Percentiles rank a stretch among this genome's conserved stretches.
Evolutionary conservation across 1,140 invertebrate species (phyloP).

Genomic region (Aphis gossypii): DNA sequence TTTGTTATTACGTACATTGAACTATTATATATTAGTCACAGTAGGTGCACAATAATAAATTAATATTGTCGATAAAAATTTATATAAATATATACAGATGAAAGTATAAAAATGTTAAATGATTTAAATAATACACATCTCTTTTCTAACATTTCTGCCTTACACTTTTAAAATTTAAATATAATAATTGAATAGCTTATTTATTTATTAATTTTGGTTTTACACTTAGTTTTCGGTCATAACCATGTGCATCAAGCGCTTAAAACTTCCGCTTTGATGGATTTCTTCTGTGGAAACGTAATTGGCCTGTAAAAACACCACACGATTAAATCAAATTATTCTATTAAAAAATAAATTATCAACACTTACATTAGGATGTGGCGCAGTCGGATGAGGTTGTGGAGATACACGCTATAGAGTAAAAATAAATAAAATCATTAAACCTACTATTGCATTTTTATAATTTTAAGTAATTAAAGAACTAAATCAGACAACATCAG

Average conservation of each 20-base stretch:
- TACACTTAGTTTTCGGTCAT: slow-evolving; percentile 69
- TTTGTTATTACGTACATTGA: slow-evolving; percentile 3
- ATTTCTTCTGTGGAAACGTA: slow-evolving; percentile 74
- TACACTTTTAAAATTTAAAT: slow-evolving; percentile 36
- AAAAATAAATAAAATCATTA: slow-evolving; percentile 40
- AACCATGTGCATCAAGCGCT: slow-evolving; percentile 89
- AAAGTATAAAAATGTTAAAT: slow-evolving; percentile 38
- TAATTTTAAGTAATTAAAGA: background rate
- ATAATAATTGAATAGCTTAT: slow-evolving; percentile 22
- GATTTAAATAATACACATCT: slow-evolving; percentile 32
- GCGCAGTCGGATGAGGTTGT: slow-evolving; percentile 60
- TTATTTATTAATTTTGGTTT: background rate
- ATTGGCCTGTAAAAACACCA: slow-evolving; percentile 62
- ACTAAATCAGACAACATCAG: background rate
- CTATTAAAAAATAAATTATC: background rate
- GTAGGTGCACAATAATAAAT: slow-evolving; percentile 42
- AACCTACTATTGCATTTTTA: background rate
- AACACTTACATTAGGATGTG: slow-evolving; percentile 60
- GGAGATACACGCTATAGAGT: slow-evolving; percentile 59
- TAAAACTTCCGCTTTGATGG: slow-evolving; percentile 89
- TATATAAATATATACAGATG: slow-evolving; percentile 43
- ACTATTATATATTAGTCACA: slow-evolving; percentile 50
- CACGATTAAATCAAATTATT: background rate
- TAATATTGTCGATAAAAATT: slow-evolving; percentile 29
- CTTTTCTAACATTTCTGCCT: background rate